Base-by-base conservation (phyloP, 2,113 vertebrate species). In the Dipodomys merriami region DNA sequence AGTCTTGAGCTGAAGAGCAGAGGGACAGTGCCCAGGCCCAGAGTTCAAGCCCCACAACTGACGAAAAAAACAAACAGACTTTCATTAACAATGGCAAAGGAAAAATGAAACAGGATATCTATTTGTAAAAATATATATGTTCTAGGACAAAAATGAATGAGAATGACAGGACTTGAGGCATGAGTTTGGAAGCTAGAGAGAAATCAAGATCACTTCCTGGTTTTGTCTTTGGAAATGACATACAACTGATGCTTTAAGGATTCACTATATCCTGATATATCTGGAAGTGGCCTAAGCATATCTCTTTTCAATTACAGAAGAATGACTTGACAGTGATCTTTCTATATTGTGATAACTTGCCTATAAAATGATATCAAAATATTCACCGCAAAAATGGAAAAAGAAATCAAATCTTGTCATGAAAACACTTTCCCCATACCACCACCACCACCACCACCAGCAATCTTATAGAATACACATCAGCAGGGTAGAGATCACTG, bases 341-440 rank as follows among this genome's bases (percentile, higher is more conserved):
- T 86, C 12, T 23, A 80, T 35, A 85, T 30, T 5, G 2, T 29
- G 23, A 80, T 60, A 93, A 72, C 13, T 33, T 90, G 6, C 13
- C 53, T 64, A 60, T 3, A 91, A 27, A 90, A 65, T 6, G 20
- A 86, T 53, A 84, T 84, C 71, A 92, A 87, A 93, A 79, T 1
- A 53, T 13, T 74, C 15, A 65, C 62, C n/a, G 18, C 10, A 64
- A 0, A 60, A 78, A n/a, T 62, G 12, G 5, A 65, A 83, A 88
- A 57, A 29, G 49, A 69, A 35, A 33, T 33, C 23, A 77, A 53
- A 22, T 27, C 12, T 72, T 2, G 7, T 9, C 10, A 39, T 64
- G 76, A 76, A 80, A 33, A 83, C 23, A n/a, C 12, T 68, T 29
- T 83, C 39, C 80, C 7, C 33, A 77, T 35, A 6, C 44, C 15